A percentile compares a stretch with the other conserved stretches of the same genome.
These are phyloP conservation scores for Irena cyanogastra DNA, from an alignment of 2,113 vertebrate species.

Conservation along the genomic window DNA sequence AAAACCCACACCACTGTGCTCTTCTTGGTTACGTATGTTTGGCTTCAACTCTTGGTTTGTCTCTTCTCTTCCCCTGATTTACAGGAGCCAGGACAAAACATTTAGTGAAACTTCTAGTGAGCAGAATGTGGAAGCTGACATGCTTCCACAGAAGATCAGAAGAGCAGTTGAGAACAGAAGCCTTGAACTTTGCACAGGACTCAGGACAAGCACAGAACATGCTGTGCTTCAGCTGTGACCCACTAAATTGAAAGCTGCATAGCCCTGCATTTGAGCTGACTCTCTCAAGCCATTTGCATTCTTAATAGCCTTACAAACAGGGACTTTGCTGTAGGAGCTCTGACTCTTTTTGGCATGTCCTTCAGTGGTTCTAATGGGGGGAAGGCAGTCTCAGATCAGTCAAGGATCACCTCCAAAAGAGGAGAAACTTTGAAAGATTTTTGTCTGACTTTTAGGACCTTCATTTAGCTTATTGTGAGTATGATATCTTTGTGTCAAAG, in stretches of 20 bases:
- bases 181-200: neutral
- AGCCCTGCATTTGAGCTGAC: neutral
- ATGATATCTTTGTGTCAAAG: neutral
- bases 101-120: neutral
- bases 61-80: neutral
- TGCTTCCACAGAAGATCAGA: neutral
- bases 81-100: neutral
- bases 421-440: neutral
- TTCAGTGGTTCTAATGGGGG: neutral
- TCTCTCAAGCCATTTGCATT: neutral
- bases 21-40: rapidly evolving
- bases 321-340: neutral
- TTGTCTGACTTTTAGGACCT: neutral
- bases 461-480: neutral
- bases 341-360: neutral
- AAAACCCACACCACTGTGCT: rapidly evolving
- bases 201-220: neutral
- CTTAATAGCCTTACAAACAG: neutral
- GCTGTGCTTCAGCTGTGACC: neutral
- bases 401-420: neutral
- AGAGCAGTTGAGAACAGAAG: neutral
- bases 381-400: neutral
- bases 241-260: neutral
- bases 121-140: neutral
- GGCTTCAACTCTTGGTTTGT: neutral